A percentile compares a stretch with the other conserved stretches of the same genome.
Evolutionary conservation across 1,140 invertebrate species (phyloP).

Genomic region (Prorops nasuta): DNA sequence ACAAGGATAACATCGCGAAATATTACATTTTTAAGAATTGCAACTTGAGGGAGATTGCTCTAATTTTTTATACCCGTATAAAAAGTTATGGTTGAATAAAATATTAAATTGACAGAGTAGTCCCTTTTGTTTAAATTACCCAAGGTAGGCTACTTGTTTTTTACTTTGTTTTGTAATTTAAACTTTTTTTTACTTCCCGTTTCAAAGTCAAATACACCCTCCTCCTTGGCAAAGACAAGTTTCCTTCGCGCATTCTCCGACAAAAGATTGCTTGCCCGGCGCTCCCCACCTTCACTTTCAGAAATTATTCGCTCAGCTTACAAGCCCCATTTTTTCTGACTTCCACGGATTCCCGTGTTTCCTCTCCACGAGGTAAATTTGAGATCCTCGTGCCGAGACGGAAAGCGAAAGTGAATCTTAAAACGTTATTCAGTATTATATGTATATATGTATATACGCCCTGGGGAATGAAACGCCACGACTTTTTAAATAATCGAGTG

Average conservation of each 20-base stretch:
- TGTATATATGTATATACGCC: slow-evolving; percentile 9
- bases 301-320: slow-evolving; percentile 43
- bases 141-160: too few species aligned
- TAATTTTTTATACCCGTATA: too few species aligned
- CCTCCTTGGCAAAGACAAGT: too few species aligned
- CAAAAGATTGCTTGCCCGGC: slow-evolving; percentile 25
- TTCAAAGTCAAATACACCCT: too few species aligned
- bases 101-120: too few species aligned
- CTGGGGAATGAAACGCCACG: slow-evolving; percentile 19
- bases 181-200: too few species aligned
- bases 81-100: too few species aligned
- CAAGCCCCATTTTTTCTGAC: slow-evolving; percentile 38
- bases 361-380: slow-evolving; percentile 2
- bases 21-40: too few species aligned
- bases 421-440: slow-evolving; percentile 31
- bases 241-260: slow-evolving; percentile 5
- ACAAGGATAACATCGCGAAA: too few species aligned
- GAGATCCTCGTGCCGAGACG: slow-evolving; percentile 14
- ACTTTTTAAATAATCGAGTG: slow-evolving; percentile 45
- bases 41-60: too few species aligned
- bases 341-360: slow-evolving; percentile 24
- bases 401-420: slow-evolving; percentile 51
- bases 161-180: too few species aligned
- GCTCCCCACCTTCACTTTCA: slow-evolving; percentile 18
- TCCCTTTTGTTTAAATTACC: too few species aligned